A percentile compares a stretch with the other conserved stretches of the same genome.
Evolutionary conservation across 1,140 invertebrate genomes (phyloP).

Genomic region (Lerema accius): DNA sequence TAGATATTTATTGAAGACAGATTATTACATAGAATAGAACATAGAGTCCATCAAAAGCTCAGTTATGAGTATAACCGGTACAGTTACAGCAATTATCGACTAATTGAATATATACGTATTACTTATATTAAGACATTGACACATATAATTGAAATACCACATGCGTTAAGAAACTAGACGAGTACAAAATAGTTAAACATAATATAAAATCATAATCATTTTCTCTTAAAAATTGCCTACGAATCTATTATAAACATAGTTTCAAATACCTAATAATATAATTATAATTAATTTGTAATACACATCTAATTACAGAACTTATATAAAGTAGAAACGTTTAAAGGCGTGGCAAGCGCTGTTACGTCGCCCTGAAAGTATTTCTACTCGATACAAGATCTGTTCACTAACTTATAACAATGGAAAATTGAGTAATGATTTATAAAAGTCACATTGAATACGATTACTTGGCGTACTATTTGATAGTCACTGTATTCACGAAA

Average conservation of each 20-base stretch:
- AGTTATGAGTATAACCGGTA: conserved; percentile 58
- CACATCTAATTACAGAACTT: conserved; percentile 44
- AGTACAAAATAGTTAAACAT: conserved; percentile 48
- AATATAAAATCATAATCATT: conserved; percentile 46
- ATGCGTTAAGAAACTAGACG: conserved; percentile 51
- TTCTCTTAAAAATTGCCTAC: conserved; percentile 53
- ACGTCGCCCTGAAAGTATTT: neutral
- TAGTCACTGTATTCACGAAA: conserved; percentile 13
- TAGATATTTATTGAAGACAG: conserved; percentile 76
- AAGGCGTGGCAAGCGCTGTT: neutral
- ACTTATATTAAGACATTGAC: conserved; percentile 72
- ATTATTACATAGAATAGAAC: conserved; percentile 72
- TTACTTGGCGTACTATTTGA: neutral
- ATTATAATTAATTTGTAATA: conserved; percentile 70
- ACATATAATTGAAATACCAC: conserved; percentile 75
- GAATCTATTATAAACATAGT: conserved; percentile 63
- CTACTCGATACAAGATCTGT: conserved; percentile 12
- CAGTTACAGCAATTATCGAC: conserved; percentile 66
- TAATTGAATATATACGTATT: conserved; percentile 54
- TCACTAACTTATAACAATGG: conserved; percentile 45
- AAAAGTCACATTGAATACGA: conserved; percentile 15
- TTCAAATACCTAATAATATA: conserved; percentile 56
- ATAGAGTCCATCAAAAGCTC: conserved; percentile 69
- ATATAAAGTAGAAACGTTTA: conserved; percentile 4
- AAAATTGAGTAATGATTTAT: conserved; percentile 32